Percentiles rank a stretch among this genome's conserved stretches.
Evolutionary conservation across 2,888 invertebrate species (phyloP).

Genomic region (Nomada hirtipes): DNA sequence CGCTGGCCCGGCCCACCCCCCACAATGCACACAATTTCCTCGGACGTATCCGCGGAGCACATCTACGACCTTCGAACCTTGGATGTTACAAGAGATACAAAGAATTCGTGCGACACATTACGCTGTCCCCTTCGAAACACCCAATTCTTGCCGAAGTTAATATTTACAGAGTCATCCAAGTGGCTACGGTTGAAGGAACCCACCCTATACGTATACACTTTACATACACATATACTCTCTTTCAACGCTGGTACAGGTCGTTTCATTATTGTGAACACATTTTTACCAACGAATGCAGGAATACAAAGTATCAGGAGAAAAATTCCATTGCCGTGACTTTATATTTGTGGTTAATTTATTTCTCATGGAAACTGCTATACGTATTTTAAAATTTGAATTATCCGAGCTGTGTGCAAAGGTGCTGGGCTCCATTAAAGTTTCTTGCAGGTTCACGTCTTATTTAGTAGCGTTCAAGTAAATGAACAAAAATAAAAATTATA

Average conservation of each 20-base stretch:
- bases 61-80: slow-evolving; percentile 2
- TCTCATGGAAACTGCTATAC: neutral
- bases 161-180: slow-evolving; percentile 44
- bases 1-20: neutral
- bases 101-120: slow-evolving; percentile 26
- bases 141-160: slow-evolving; percentile 38
- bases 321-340: neutral
- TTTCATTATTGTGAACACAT: slow-evolving; percentile 13
- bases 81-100: slow-evolving; percentile 10
- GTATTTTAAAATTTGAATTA: no score
- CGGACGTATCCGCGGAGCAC: neutral
- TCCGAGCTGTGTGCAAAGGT: no score
- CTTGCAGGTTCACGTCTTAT: no score
- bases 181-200: slow-evolving; percentile 4
- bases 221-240: slow-evolving; percentile 23
- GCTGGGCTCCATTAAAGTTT: no score
- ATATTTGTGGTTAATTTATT: neutral
- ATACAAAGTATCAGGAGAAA: neutral
- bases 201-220: neutral
- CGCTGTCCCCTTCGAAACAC: slow-evolving; percentile 18
- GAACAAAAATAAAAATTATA: no score
- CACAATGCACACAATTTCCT: neutral
- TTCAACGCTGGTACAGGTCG: neutral
- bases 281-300: neutral
- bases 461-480: no score